phyloP scores from a whole-genome alignment of 1,140 invertebrate species.

The Grapholita molesta region DNA sequence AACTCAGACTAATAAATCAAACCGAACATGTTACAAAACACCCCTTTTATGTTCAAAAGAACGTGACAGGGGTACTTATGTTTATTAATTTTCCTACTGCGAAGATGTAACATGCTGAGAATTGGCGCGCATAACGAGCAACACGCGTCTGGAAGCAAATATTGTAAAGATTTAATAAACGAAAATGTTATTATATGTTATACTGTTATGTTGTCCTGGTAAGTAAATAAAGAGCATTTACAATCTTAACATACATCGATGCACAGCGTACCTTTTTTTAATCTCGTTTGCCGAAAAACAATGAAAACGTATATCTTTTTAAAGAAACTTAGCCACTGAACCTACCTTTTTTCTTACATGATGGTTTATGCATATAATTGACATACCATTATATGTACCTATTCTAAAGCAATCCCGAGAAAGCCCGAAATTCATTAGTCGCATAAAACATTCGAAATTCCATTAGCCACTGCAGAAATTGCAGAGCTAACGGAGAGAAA shows the following conservation, averaged over 20 bases:
- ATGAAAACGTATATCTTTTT: no score
- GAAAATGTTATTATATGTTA: background rate
- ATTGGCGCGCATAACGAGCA: background rate
- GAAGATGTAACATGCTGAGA: background rate
- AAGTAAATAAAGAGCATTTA: no score
- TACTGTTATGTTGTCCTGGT: no score
- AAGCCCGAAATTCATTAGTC: background rate
- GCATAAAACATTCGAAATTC: background rate
- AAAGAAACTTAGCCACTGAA: no score
- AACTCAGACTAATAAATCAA: background rate
- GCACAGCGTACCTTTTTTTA: no score
- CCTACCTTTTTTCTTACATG: no score
- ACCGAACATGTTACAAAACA: background rate
- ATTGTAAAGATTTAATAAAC: background rate
- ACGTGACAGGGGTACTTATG: background rate
- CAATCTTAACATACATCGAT: no score
- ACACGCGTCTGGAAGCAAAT: background rate
- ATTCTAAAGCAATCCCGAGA: no score
- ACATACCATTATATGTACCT: no score
- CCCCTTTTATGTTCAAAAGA: background rate
- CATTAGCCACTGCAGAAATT: background rate
- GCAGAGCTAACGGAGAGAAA: background rate
- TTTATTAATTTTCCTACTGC: background rate
- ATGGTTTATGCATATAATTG: no score
- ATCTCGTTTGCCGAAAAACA: no score